Conservation (phyloP, 2,797 vertebrate species). For the Melanotaenia trifasciata region DNA sequence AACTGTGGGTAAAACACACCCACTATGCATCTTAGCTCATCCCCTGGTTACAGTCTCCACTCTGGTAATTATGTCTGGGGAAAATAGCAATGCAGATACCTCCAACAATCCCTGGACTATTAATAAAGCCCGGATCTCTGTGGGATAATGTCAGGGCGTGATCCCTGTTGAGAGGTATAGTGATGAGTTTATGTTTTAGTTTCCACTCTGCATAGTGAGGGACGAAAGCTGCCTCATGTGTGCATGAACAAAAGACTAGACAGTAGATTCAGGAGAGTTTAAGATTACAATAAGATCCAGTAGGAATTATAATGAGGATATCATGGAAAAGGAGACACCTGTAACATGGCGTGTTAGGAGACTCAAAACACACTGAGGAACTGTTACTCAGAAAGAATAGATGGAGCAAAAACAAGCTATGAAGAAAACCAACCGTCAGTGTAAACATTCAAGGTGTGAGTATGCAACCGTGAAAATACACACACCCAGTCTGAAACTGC, state of each 20-base stretch:
- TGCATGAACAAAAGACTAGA: conserved; percentile 24
- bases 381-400: conserved; percentile 23
- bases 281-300: conserved; percentile 26
- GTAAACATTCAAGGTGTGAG: conserved; percentile 64
- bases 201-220: conserved; percentile 46
- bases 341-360: conserved; percentile 38
- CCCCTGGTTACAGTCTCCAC: conserved; percentile 57
- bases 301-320: conserved; percentile 29
- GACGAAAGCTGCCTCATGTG: conserved; percentile 4
- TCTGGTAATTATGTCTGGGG: conserved; percentile 60
- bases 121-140: conserved; percentile 69
- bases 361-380: conserved; percentile 29
- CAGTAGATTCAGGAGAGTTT: conserved; percentile 1
- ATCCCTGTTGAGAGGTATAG: conserved; percentile 47
- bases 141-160: conserved; percentile 70
- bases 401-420: conserved; percentile 57
- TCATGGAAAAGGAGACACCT: conserved; percentile 39
- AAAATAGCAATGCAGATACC: conserved; percentile 61
- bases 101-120: conserved; percentile 69
- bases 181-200: conserved; percentile 53
- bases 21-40: conserved; percentile 21
- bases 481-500: conserved; percentile 46
- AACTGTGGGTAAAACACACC: conserved; percentile 33
- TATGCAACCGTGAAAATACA: conserved; percentile 53
- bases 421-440: conserved; percentile 50